Evolutionary conservation across 2,797 vertebrate species (phyloP).

Genomic region (Sparidentex hasta): DNA sequence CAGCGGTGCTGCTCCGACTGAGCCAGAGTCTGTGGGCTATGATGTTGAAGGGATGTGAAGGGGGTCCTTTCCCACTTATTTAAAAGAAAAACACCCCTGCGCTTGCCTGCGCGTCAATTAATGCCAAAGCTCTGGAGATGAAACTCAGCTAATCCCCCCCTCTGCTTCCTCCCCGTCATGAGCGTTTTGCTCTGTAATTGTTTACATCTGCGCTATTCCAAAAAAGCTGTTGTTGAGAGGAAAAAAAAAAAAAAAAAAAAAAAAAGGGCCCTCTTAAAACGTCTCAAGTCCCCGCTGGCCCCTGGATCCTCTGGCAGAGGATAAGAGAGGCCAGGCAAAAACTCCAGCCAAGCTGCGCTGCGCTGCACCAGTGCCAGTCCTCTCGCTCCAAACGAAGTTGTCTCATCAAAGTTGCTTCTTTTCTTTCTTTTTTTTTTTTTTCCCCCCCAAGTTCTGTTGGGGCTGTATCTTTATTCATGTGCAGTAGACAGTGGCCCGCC

Average conservation of each 20-base stretch:
- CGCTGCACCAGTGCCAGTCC: slow-evolving; percentile 55
- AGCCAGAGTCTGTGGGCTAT: slow-evolving; percentile 31
- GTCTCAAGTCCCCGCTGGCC: slow-evolving; percentile 74
- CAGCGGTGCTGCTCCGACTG: neutral
- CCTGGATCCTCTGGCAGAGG: slow-evolving; percentile 78
- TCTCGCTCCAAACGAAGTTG: slow-evolving; percentile 45
- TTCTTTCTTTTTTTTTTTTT: slow-evolving; percentile 8
- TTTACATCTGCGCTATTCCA: slow-evolving; percentile 81
- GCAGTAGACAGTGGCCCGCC: slow-evolving; percentile 28
- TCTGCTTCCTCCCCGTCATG: slow-evolving; percentile 71
- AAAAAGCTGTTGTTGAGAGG: slow-evolving; percentile 70
- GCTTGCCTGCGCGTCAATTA: slow-evolving; percentile 59
- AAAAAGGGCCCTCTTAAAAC: slow-evolving; percentile 55
- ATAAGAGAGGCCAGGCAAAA: slow-evolving; percentile 68
- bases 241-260: too few relatives aligned
- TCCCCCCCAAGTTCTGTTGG: neutral
- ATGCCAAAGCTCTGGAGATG: slow-evolving; percentile 64
- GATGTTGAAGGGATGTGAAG: slow-evolving; percentile 7
- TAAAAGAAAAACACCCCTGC: slow-evolving; percentile 16
- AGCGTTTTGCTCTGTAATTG: slow-evolving; percentile 82
- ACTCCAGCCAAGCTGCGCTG: slow-evolving; percentile 59
- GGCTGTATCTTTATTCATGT: slow-evolving; percentile 42
- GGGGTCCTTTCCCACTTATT: slow-evolving; percentile 16
- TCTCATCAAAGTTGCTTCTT: slow-evolving; percentile 68
- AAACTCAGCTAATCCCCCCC: slow-evolving; percentile 70